Evolutionary conservation across 2,113 vertebrate species (phyloP), one percentile per base, ranked within the genome.

Genomic region (Phylloscopus whistleri): DNA sequence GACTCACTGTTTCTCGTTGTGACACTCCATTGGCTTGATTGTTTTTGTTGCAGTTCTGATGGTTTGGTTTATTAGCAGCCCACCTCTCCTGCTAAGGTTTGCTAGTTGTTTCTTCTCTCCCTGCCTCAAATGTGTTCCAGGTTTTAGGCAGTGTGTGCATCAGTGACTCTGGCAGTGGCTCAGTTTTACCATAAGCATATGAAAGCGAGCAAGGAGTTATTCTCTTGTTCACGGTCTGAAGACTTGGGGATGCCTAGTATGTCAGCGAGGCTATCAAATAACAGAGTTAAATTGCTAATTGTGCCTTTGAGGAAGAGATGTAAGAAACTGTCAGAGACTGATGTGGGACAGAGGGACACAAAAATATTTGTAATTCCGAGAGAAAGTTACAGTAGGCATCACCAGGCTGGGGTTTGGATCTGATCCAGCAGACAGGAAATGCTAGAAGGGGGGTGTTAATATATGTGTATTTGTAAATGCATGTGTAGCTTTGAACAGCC

Each of bases 1-100:
- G 96, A 96, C 80, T 97, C 95, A 96, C 73, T 92, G 2, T 93
- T 97, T 90, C 92, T 96, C 53, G 9, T n/a, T 22, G 88, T 12
- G 88, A 86, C 93, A 35, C 85, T 89, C 81, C 60, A 51, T 90
- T 89, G 82, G 52, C 76, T 92, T 88, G 64, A 87, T 91, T 77
- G 76, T 91, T 95, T 93, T 79, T 90, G 87, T 89, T 89, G 83
- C 68, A 72, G 16, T 84, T 86, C 48, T n/a, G 69, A 58, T 63
- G 52, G 5, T 58, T 92, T 93, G 90, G 39, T 74, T 85, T 86
- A 69, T 76, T 51, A 43, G 46, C 67, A 88, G 88, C 72, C 76
- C 90, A 89, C 89, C 84, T 89, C 69, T 91, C 48, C 83, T 27
- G 68, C 59, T 37, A 41, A 48, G 83, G n/a, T 69, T 85, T 2